Evolutionary conservation across 1,140 invertebrate genomes (phyloP), one percentile per base, ranked within the genome.

Genomic region (Cydia amplana): DNA sequence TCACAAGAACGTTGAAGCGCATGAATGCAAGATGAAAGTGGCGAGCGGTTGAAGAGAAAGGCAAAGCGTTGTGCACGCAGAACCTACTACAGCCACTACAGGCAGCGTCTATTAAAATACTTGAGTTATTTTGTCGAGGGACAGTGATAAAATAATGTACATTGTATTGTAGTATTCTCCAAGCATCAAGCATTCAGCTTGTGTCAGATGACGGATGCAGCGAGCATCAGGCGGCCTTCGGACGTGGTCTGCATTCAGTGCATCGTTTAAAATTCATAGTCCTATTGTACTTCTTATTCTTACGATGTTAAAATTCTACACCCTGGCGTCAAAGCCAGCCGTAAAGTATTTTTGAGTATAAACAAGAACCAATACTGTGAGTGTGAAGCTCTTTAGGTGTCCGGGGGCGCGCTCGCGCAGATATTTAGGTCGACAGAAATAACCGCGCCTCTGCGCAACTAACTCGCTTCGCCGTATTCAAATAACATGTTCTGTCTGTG

Each of bases 371-470:
- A 73, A 74, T 73, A 74, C 72, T 75, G 78, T 77, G 70, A 77
- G 9, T 74, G 77, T 76, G 70, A 77, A 60, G 55, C 55, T 60
- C 55, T 60, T 60, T 20, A 60, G 77, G 78, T 78, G 78, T 78
- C 78, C 82, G 74, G 65, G 65, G 72, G 77, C 80, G 80, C 83
- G 83, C 79, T 74, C 85, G 83, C 82, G 82, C 81, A 85, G 84
- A 91, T 90, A 92, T 92, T 92, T 91, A 91, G 91, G 91, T 91
- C 91, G 89, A 83, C 84, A 74, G 76, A 92, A 92, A 92, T 91
- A 91, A 82, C 87, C 83, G 67, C 78, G 80, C 75, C 82, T 79
- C 81, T 83, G n/a, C 72, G 72, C 43, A 73, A 70, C 65, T 32
- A 70, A 36, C 65, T 36, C 28, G 28, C 36, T 18, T 43, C 28